Percentiles rank a stretch among this genome's conserved stretches.
Conservation (phyloP, 1,140 invertebrate genomes). For the Papilio glaucus region DNA sequence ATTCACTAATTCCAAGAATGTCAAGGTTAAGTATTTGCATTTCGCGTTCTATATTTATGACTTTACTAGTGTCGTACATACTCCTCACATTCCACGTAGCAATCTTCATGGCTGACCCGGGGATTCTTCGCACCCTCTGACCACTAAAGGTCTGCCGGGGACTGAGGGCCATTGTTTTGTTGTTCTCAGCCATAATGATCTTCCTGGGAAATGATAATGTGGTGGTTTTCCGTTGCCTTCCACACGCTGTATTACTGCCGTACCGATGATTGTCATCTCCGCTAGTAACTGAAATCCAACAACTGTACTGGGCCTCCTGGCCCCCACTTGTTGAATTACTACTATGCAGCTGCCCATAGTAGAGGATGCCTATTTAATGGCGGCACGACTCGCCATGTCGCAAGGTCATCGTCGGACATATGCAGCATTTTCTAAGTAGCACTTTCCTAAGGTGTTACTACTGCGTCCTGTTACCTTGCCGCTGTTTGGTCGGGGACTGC, state of each 20-base stretch:
- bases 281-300: neutral
- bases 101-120: conserved; percentile 33
- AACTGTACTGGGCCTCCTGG: conserved; percentile 4
- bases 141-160: conserved; percentile 32
- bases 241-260: conserved; percentile 36
- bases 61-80: conserved; percentile 11
- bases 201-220: conserved; percentile 20
- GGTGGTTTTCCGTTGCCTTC: conserved; percentile 41
- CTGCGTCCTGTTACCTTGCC: no score
- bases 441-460: no score
- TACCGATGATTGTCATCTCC: conserved; percentile 25
- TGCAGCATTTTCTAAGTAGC: no score
- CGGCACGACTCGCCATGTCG: no score
- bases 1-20: neutral
- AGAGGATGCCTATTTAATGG: no score
- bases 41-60: conserved; percentile 11
- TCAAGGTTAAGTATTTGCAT: neutral
- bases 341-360: no score
- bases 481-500: no score
- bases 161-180: conserved; percentile 31
- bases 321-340: neutral
- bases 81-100: conserved; percentile 15
- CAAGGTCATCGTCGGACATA: no score
- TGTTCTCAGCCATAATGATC: conserved; percentile 38
- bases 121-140: conserved; percentile 20